Base-by-base conservation (phyloP, 2,797 vertebrate genomes). In the Dallia pectoralis region DNA sequence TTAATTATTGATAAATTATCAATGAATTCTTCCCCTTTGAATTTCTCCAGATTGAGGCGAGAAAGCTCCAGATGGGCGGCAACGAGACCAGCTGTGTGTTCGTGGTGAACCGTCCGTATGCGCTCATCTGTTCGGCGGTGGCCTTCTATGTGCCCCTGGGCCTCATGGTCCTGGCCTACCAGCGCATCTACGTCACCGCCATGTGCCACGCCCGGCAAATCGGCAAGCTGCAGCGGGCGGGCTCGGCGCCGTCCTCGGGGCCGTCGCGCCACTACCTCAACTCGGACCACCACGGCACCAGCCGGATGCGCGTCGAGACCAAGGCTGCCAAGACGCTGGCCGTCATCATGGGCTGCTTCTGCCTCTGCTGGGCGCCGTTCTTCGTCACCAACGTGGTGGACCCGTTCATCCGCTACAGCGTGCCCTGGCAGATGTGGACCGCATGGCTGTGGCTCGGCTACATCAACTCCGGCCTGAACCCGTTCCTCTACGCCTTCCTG, bases 361-460 rank as follows among this genome's bases (percentile, higher is more conserved):
- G 93, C 71, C 84, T 94, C 1, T 95, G 93, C 84, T 95, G 94
- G 94, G 92, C 93, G 0, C 94, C 93, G 0, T 95, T 95, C 86
- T 95, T 95, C 76, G 87, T 95, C 81, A 94, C 93, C 67, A 95
- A 95, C 0, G 82, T 95, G 62, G 90, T 95, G 84, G 94, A 95
- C 84, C 94, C 94, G 15, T 95, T 95, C 81, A 92, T 94, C 67
- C 80, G 89, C 73, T 95, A 95, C 84, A 91, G 91, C 0, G 93
- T 94, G 51, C 94, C 94, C 25, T 92, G 91, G 93, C 92, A 94
- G 87, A 86, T 95, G 79, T 95, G 93, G 94, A 93, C 92, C 30
- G 89, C 93, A 44, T 95, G 94, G 93, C 84, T 95, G 56, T 95
- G 94, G 94, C 89, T 95, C 0, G 94, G 94, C 51, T 95, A 95